A percentile compares a stretch with the other conserved stretches of the same genome.
Conservation (phyloP, 2,888 invertebrate species). For the Stegophylla sp. region DNA sequence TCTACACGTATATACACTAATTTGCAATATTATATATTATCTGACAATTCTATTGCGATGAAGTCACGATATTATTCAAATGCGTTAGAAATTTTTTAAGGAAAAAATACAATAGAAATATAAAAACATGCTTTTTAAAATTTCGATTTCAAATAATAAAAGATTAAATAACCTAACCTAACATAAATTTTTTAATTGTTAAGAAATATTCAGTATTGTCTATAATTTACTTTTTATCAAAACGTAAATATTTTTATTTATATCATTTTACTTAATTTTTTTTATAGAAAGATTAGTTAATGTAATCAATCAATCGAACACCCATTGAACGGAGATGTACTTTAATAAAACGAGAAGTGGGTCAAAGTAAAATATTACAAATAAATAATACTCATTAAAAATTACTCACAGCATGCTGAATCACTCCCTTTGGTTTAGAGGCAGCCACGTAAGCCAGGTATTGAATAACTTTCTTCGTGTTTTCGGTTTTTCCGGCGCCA, state of each 20-base stretch:
- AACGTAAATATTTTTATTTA: neutral
- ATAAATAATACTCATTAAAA: neutral
- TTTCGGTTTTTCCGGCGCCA: conserved; percentile 99
- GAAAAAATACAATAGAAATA: neutral
- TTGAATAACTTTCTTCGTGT: conserved; percentile 99
- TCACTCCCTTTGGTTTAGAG: conserved; percentile 84
- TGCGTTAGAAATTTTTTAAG: neutral
- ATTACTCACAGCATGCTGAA: conserved; percentile 65
- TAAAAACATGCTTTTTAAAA: neutral
- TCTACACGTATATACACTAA: neutral
- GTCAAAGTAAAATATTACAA: neutral
- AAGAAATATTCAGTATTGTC: neutral
- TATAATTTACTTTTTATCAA: neutral
- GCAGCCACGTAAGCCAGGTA: conserved; percentile 99
- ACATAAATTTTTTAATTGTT: neutral
- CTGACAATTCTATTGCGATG: neutral
- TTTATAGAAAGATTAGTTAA: neutral
- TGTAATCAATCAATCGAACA: neutral
- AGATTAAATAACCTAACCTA: neutral
- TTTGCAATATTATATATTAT: neutral
- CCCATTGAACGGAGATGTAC: neutral
- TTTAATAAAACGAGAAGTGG: neutral
- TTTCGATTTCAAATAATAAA: too few relatives aligned
- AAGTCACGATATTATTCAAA: neutral
- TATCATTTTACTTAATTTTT: neutral